Evolutionary conservation across 2,797 vertebrate species (phyloP), one percentile per base, ranked within the genome.

Genomic region (Tokudaia muenninki): DNA sequence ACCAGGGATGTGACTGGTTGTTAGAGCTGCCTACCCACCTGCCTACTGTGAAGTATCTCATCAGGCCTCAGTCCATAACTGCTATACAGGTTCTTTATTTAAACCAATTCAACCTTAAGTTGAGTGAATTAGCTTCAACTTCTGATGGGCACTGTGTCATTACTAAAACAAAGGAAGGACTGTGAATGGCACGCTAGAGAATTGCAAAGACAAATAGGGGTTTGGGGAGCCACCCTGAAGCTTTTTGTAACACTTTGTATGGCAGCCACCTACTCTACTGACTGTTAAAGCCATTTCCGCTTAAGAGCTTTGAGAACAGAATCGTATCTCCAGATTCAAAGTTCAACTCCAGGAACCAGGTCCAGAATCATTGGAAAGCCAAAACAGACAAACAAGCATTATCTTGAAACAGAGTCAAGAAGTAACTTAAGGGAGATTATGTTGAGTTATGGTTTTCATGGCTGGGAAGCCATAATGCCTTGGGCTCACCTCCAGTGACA

Each of bases 301-400:
- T 13, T 65, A 24, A 8, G n/a, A 44, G 21, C 11, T 50, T 52
- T 57, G 57, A 57, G n/a, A 37, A 63, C 37, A 59, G 4, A 47
- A 16, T 44, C 0, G 7, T 55, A 80, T 13, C 26, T n/a, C 0
- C 1, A 16, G 19, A 44, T 75, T 91, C 26, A 44, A 79, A 80
- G 34, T 34, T 12, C 10, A 19, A 14, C 21, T 61, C 61, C n/a
- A 52, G 75, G 41, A 8, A 74, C 26, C 75, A 13, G 21, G 26
- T 7, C 34, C 9, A 31, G 31, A 77, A 72, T 37, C n/a, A 70
- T 11, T 21, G 7, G 3, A 67, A 3, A 24, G 21, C 50, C 29
- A 57, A 75, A 41, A 19, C 0, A 1, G 34, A 31, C 26, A 10
- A 14, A 34, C 1, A 1, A 52, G 47, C 2, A n/a, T 26, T 21